Base-by-base conservation (phyloP, 23 tunicate species). In the Clavelina lepadiformis region DNA sequence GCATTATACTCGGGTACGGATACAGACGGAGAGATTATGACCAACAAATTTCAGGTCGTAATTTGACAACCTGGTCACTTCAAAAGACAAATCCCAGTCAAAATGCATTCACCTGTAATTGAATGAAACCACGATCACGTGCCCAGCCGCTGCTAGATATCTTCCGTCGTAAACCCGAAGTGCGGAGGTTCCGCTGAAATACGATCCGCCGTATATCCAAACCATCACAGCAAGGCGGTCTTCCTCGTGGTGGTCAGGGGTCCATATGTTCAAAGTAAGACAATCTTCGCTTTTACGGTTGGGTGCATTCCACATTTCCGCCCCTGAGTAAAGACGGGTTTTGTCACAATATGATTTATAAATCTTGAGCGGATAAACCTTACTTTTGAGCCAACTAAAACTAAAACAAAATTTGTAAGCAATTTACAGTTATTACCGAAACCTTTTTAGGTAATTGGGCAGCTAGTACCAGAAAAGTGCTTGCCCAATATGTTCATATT, bases 191-290 rank as follows among this genome's bases (percentile, higher is more conserved):
- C 94, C 94, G 29, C 79, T 62, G 38, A 31, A 69, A 50, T 62
- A 85, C 31, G 94, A 85, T 3, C 94, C 94, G 11, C 94, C 94
- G 46, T 60, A 85, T 23, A 85, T 85, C 94, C 94, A 85, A 28
- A 78, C 83, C 94, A 85, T 77, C 1, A 85, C 94, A 32, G 94
- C 51, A 5, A 62, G 46, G 37, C 15, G 33, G 3, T 31, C 6
- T 1, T 36, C 23, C 23, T 51, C 25, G 2, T 6, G 8, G 4
- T 38, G 35, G 1, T 27, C 5, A 6, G 73, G 82, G 2, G 78
- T 53, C 86, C 86, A 80, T 18, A 80, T 66, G 72, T 80, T 80
- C 28, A 80, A 34, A 52, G 51, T 46, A 0, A 80, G 51, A 38
- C 86, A 80, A 31, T 80, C 72, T 51, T 80, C 86, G 37, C 65